Percentiles rank a stretch among this genome's conserved stretches.
These are phyloP conservation scores for Bombylius major DNA, from an alignment of 2,888 invertebrate species.

Conservation along the genomic window DNA sequence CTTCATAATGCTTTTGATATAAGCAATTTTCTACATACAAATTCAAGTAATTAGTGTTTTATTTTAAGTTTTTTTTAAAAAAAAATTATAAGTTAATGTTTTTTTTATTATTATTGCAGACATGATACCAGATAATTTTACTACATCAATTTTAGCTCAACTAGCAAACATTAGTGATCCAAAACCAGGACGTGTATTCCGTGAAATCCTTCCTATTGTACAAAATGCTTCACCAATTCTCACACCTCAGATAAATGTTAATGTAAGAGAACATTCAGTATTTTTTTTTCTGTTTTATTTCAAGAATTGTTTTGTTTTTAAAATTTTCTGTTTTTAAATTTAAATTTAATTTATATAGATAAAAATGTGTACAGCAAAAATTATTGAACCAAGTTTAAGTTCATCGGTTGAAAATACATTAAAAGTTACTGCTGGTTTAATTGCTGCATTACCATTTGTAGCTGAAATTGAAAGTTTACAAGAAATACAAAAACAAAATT, in stretches of 20 bases:
- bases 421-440: slow-evolving; percentile 86
- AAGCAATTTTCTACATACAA: slow-evolving; percentile 36
- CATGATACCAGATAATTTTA: slow-evolving; percentile 65
- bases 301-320: slow-evolving; percentile 18
- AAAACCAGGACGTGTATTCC: slow-evolving; percentile 71
- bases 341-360: slow-evolving; percentile 40
- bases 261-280: slow-evolving; percentile 33
- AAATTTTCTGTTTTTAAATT: not conserved
- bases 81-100: not conserved
- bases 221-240: slow-evolving; percentile 51
- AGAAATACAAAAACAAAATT: slow-evolving; percentile 51
- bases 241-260: slow-evolving; percentile 54
- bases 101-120: slow-evolving; percentile 25
- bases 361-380: slow-evolving; percentile 64
- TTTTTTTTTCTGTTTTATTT: too few relatives aligned
- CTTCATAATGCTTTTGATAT: slow-evolving; percentile 48
- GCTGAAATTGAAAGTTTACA: slow-evolving; percentile 73
- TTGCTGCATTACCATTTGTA: slow-evolving; percentile 75
- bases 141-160: slow-evolving; percentile 64
- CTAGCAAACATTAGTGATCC: slow-evolving; percentile 65
- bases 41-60: slow-evolving; percentile 6
- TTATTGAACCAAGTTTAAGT: slow-evolving; percentile 74
- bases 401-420: slow-evolving; percentile 62
- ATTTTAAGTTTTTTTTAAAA: too few relatives aligned
- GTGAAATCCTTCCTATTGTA: slow-evolving; percentile 63